Evolutionary conservation across 1,140 invertebrate genomes (phyloP).

Genomic region (Pectinophora gossypiella): DNA sequence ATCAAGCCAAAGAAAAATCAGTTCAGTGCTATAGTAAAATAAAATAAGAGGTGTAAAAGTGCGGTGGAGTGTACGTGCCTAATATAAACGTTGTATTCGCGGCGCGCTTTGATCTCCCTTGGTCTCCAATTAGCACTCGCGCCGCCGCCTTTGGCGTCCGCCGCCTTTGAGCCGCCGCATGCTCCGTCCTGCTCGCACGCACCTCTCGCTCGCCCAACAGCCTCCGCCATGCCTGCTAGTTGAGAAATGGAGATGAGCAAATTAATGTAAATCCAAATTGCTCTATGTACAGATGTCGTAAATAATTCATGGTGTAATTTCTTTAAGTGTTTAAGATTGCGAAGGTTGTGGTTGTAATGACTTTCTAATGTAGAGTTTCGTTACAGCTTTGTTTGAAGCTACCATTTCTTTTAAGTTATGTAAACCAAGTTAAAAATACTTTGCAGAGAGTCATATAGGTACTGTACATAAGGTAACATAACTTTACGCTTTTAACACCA

Average conservation of each 20-base stretch:
- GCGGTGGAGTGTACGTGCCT: slow-evolving; percentile 55
- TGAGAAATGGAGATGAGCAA: not conserved
- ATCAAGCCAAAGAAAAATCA: too few species aligned
- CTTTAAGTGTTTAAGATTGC: too few species aligned
- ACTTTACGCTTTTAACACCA: too few species aligned
- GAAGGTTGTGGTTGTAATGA: too few species aligned
- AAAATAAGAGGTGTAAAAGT: slow-evolving; percentile 2
- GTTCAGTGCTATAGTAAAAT: too few species aligned
- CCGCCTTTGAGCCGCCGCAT: slow-evolving; percentile 39
- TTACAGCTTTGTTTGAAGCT: too few species aligned
- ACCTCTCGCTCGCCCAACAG: slow-evolving; percentile 31
- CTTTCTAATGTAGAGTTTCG: too few species aligned
- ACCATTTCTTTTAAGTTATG: too few species aligned
- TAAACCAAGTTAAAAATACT: too few species aligned
- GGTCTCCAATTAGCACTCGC: slow-evolving; percentile 64
- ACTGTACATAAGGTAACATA: too few species aligned
- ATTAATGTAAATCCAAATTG: not conserved
- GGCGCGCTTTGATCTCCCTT: slow-evolving; percentile 57
- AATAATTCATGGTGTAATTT: not conserved
- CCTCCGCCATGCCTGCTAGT: slow-evolving; percentile 13
- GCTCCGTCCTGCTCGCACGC: slow-evolving; percentile 14
- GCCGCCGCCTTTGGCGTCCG: slow-evolving; percentile 64
- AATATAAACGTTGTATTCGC: slow-evolving; percentile 65
- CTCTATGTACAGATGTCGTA: not conserved
- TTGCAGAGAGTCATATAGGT: too few species aligned